Evolutionary conservation across 2,888 invertebrate genomes (phyloP), one percentile per base, ranked within the genome.

Genomic region (Spodoptera exigua): DNA sequence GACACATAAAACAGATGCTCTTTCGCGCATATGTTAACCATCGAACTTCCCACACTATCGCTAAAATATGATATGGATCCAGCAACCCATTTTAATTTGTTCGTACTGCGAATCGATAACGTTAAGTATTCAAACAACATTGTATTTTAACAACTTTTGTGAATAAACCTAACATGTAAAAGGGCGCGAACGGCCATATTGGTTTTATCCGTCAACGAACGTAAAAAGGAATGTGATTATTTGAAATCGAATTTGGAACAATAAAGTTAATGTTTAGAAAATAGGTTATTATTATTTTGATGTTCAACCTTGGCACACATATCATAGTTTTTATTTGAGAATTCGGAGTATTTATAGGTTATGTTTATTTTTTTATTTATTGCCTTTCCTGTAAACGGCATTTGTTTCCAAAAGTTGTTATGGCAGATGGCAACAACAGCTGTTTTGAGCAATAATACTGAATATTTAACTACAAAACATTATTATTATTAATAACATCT

Each of bases 211-310:
- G 63, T 67, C 56, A 62, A 34, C 49, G 10, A 2, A 2, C 12
- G 5, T 41, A 35, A 44, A 21, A 41, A 51, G 37, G 10, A 17
- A 17, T 17, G 9, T n/a, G 40, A 37, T 61, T 60, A 55, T 45
- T 62, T 62, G 44, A 40, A 62, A 53, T 36, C 48, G 47, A 16
- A 53, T 70, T 70, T 35, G 13, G 41, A 62, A 53, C 67, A 63
- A 49, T 53, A 63, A 49, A 62, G 14, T n/a, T n/a, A n/a, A n/a
- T 40, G 47, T 18, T 40, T 5, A 40, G 0, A 48, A 35, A 56
- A 45, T 32, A 39, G 69, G 51, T 52, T 52, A 61, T 14, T 13
- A 40, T 18, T 67, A 39, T 66, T n/a, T 66, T 66, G 14, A 56
- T 47, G 17, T 5, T 2, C 1, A 37, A 40, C 70, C 56, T 67